Percentiles rank a stretch among this genome's conserved stretches.
phyloP scores from a whole-genome alignment of 2,888 invertebrate species.

The Phengaris alcon region DNA sequence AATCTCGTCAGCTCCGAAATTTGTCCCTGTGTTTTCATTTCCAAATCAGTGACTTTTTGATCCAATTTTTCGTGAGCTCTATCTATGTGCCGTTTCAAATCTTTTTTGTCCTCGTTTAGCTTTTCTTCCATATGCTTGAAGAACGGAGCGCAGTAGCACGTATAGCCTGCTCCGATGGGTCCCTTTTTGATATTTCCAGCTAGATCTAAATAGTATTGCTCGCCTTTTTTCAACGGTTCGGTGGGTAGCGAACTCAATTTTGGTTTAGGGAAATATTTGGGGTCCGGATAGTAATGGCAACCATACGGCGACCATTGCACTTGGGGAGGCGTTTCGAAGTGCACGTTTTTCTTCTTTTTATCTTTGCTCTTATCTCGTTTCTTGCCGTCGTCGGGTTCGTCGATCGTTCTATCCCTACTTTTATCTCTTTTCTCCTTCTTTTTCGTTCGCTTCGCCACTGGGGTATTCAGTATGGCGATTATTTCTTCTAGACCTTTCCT shows the following conservation, averaged over 20 bases:
- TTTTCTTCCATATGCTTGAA: slow-evolving; percentile 92
- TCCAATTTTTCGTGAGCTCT: slow-evolving; percentile 89
- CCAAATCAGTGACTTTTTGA: slow-evolving; percentile 88
- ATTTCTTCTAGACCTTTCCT: slow-evolving; percentile 93
- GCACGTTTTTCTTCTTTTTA: slow-evolving; percentile 77
- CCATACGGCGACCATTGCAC: slow-evolving; percentile 93
- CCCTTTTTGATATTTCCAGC: slow-evolving; percentile 97
- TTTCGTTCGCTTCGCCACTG: slow-evolving; percentile 66
- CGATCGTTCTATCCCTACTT: slow-evolving; percentile 76
- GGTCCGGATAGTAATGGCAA: slow-evolving; percentile 93
- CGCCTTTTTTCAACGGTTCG: slow-evolving; percentile 91
- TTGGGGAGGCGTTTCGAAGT: slow-evolving; percentile 67
- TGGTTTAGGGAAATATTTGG: slow-evolving; percentile 90
- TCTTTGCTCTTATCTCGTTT: slow-evolving; percentile 68
- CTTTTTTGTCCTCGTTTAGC: slow-evolving; percentile 88
- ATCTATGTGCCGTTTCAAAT: slow-evolving; percentile 87
- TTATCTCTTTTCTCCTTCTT: slow-evolving; percentile 69
- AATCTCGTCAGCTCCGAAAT: slow-evolving; percentile 84
- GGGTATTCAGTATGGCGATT: slow-evolving; percentile 84
- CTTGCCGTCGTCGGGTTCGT: slow-evolving; percentile 71
- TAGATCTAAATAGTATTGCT: slow-evolving; percentile 96
- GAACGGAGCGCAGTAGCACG: slow-evolving; percentile 95
- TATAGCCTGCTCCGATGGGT: slow-evolving; percentile 95
- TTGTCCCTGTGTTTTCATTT: slow-evolving; percentile 85
- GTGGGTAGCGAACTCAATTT: slow-evolving; percentile 91